These are phyloP conservation scores for Cephalophus harveyi DNA, from an alignment of 2,113 vertebrate species.

Conservation along the genomic window DNA sequence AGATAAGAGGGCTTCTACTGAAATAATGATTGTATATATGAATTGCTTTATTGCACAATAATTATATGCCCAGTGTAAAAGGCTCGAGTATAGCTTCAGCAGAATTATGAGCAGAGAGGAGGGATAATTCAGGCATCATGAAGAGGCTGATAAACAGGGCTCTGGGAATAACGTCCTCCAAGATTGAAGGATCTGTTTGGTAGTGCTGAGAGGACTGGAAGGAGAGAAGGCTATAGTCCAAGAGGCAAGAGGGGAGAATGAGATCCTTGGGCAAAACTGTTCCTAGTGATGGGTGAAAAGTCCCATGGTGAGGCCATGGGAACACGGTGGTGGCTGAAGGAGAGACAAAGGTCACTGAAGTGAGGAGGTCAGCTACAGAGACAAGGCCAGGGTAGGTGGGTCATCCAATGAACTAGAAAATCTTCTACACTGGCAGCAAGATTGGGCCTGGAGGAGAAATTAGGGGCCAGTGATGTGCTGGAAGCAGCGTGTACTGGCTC, in stretches of 20 bases:
- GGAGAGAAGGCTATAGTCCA: not conserved
- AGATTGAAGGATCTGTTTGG: not conserved
- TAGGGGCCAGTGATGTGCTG: not conserved
- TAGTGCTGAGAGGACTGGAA: not conserved
- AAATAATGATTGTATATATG: not conserved
- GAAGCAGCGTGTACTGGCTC: not conserved
- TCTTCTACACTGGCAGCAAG: not conserved
- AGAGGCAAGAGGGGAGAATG: not conserved
- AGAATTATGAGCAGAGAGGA: not conserved
- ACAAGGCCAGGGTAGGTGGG: not conserved
- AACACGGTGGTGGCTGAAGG: not conserved
- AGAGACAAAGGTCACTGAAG: not conserved
- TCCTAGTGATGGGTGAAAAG: not conserved
- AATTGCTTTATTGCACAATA: not conserved
- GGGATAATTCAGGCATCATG: not conserved
- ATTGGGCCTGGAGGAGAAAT: not conserved
- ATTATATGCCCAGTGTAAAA: not conserved
- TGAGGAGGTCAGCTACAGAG: not conserved
- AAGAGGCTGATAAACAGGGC: not conserved
- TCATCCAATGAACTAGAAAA: not conserved
- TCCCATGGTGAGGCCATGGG: not conserved
- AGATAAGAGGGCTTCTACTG: not conserved
- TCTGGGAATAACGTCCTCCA: not conserved
- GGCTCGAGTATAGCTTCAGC: not conserved
- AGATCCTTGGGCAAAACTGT: not conserved